These are phyloP conservation scores for Moxostoma hubbsi DNA, from an alignment of 2,797 vertebrate genomes.

Conservation along the genomic window DNA sequence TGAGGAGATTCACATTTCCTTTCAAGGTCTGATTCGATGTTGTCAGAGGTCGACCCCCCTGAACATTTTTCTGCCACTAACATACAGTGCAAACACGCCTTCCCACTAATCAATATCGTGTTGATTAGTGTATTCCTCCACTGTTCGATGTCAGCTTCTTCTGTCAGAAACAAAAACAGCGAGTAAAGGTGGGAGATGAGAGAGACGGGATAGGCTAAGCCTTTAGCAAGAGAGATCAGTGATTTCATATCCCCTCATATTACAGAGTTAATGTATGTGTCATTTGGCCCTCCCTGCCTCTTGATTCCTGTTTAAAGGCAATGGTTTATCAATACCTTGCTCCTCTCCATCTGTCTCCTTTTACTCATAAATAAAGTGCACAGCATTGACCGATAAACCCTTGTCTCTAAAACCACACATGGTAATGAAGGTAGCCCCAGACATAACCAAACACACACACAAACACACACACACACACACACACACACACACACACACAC, in stretches of 20 bases:
- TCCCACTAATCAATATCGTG: slow-evolving; percentile 25
- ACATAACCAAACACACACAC: background rate
- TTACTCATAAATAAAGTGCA: slow-evolving; percentile 92
- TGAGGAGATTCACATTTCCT: background rate
- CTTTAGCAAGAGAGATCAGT: slow-evolving; percentile 52
- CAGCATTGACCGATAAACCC: slow-evolving; percentile 88
- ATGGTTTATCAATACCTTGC: slow-evolving; percentile 90
- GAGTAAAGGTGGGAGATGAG: slow-evolving; percentile 2
- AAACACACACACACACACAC: too few relatives aligned
- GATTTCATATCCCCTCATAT: slow-evolving; percentile 76
- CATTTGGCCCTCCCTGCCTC: slow-evolving; percentile 72
- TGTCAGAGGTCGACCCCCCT: background rate
- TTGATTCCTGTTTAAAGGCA: slow-evolving; percentile 88
- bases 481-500: too few relatives aligned
- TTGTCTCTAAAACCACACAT: slow-evolving; percentile 93
- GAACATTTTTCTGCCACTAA: slow-evolving; percentile 44
- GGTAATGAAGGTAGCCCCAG: slow-evolving; percentile 86
- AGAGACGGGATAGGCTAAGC: slow-evolving; percentile 25
- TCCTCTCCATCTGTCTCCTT: slow-evolving; percentile 91
- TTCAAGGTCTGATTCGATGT: background rate
- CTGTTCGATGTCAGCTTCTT: background rate
- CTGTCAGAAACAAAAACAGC: background rate
- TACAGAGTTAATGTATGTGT: slow-evolving; percentile 75
- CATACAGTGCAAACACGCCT: slow-evolving; percentile 27
- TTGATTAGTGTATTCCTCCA: slow-evolving; percentile 36